phyloP scores from a whole-genome alignment of 2,113 vertebrate genomes.

The Psophia crepitans region DNA sequence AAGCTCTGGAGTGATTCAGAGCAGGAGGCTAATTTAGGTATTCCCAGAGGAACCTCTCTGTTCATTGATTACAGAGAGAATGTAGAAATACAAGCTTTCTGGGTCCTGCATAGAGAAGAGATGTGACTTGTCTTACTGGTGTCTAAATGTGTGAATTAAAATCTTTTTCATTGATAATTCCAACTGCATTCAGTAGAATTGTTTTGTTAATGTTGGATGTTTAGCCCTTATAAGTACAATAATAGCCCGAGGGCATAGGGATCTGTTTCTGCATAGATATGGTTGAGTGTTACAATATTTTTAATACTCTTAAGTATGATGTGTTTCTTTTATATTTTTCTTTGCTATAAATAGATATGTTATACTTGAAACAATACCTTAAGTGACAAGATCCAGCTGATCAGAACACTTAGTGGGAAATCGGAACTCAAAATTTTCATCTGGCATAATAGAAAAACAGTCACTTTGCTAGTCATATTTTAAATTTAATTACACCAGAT shows the following conservation, averaged over 20 bases:
- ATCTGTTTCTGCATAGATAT: no score
- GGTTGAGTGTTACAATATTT: no score
- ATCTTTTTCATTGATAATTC: neutral
- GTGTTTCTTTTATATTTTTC: no score
- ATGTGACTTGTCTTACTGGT: neutral
- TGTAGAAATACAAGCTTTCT: neutral
- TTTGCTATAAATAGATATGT: no score
- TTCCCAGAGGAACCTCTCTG: neutral
- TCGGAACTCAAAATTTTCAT: no score
- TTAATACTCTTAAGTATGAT: no score
- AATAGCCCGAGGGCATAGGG: no score
- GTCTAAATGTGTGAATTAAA: neutral
- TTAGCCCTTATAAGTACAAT: neutral
- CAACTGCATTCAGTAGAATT: neutral
- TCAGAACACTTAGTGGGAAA: no score
- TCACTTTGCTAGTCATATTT: neutral
- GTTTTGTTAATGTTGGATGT: neutral
- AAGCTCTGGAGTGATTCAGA: neutral
- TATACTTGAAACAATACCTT: no score
- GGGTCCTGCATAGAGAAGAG: neutral
- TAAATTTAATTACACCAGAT: neutral
- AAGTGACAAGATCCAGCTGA: no score
- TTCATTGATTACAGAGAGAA: neutral
- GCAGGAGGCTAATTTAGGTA: neutral
- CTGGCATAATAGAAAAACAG: neutral